phyloP scores from a whole-genome alignment of 2,888 invertebrate genomes.

The Diaphora mendica region DNA sequence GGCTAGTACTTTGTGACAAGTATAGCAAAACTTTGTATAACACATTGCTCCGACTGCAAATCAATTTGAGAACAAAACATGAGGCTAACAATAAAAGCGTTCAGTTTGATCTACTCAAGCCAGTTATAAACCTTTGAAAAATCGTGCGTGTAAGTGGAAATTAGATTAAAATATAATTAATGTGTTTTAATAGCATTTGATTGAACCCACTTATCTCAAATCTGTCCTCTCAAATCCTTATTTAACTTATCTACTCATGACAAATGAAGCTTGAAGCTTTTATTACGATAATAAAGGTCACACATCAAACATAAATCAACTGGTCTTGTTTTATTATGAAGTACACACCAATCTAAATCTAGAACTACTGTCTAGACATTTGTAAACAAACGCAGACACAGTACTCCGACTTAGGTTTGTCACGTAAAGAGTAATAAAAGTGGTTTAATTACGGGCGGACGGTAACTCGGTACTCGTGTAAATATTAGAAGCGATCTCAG shows the following conservation, averaged over 20 bases:
- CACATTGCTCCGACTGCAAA: too few species aligned
- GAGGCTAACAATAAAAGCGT: too few species aligned
- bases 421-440: constrained; percentile 15
- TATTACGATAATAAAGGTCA: neutral
- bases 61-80: too few species aligned
- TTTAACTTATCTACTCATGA: neutral
- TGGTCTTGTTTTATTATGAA: neutral
- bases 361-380: constrained; percentile 9
- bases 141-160: neutral
- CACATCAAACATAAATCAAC: neutral
- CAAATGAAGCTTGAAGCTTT: neutral
- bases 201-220: neutral
- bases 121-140: neutral
- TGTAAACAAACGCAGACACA: constrained; percentile 5
- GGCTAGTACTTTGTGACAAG: too few species aligned
- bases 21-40: too few species aligned
- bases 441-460: constrained; percentile 17
- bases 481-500: constrained; percentile 11
- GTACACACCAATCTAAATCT: neutral
- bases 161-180: neutral
- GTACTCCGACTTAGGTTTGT: neutral
- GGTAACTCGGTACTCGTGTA: constrained; percentile 6
- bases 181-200: neutral
- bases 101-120: neutral
- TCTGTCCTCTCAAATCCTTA: neutral